Percentiles rank a stretch among this genome's conserved stretches.
These are phyloP conservation scores for Lacerta agilis DNA, from an alignment of 2,797 vertebrate species.

Conservation along the genomic window DNA sequence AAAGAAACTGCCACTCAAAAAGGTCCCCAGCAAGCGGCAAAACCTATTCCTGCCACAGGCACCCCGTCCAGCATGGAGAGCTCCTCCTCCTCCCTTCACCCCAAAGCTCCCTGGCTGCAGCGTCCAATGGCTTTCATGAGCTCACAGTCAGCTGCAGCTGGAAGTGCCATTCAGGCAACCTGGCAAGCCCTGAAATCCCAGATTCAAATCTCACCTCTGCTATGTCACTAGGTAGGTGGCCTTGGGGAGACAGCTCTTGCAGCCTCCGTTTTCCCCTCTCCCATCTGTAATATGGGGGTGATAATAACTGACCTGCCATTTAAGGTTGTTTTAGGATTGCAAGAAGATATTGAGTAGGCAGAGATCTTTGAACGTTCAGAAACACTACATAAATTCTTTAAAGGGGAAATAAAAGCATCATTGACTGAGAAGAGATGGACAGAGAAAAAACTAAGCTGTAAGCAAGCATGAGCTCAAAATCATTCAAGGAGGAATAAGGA, in stretches of 20 bases:
- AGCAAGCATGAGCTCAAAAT: background rate
- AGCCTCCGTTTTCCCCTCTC: background rate
- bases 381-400: background rate
- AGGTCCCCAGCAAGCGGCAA: background rate
- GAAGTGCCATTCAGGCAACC: background rate
- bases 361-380: too few species aligned
- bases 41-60: background rate
- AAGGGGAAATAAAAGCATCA: background rate
- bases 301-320: background rate
- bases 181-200: background rate
- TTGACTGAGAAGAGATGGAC: background rate
- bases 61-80: fast-evolving
- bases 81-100: background rate
- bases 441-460: background rate
- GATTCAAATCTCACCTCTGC: too few species aligned
- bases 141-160: background rate
- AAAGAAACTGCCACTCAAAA: background rate
- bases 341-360: background rate
- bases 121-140: fast-evolving
- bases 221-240: background rate
- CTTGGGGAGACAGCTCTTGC: too few species aligned
- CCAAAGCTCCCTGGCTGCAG: background rate
- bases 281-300: too few species aligned
- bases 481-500: background rate
- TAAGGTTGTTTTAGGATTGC: background rate